These are phyloP conservation scores for Corythornis vintsioides DNA, from an alignment of 2,113 vertebrate species.

Conservation along the genomic window DNA sequence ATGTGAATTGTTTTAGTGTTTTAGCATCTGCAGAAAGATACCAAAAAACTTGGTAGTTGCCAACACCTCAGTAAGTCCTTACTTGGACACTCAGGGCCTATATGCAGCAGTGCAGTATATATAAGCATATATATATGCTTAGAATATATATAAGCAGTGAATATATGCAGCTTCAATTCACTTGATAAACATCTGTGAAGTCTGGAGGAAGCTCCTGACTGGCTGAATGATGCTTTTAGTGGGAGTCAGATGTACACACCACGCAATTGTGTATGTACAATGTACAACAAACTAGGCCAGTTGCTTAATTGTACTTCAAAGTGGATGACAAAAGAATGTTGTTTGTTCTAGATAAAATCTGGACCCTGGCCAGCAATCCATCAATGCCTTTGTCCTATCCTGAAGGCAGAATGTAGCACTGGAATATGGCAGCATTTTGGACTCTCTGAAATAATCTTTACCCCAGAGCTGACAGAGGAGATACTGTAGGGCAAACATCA, in stretches of 20 bases:
- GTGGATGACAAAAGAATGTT: background rate
- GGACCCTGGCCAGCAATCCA: background rate
- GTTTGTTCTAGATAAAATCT: background rate
- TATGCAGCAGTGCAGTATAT: background rate
- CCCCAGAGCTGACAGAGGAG: background rate
- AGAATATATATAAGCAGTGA: no score
- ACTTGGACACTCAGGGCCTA: background rate
- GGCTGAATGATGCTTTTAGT: background rate
- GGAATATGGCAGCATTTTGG: background rate
- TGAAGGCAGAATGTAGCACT: background rate
- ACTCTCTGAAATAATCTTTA: background rate
- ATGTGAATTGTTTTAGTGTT: background rate
- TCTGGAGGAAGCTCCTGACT: background rate
- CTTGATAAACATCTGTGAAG: background rate
- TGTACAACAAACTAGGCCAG: background rate
- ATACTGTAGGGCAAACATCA: background rate
- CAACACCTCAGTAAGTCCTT: background rate
- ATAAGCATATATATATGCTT: no score
- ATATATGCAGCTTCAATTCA: background rate
- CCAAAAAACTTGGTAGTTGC: accelerated
- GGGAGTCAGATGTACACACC: background rate
- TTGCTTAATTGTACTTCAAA: background rate
- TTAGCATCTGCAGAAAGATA: background rate
- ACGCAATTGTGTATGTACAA: accelerated
- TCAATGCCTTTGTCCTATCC: background rate